Conservation (phyloP, 2,797 vertebrate species). For the Petrocephalus schoutedeni region DNA sequence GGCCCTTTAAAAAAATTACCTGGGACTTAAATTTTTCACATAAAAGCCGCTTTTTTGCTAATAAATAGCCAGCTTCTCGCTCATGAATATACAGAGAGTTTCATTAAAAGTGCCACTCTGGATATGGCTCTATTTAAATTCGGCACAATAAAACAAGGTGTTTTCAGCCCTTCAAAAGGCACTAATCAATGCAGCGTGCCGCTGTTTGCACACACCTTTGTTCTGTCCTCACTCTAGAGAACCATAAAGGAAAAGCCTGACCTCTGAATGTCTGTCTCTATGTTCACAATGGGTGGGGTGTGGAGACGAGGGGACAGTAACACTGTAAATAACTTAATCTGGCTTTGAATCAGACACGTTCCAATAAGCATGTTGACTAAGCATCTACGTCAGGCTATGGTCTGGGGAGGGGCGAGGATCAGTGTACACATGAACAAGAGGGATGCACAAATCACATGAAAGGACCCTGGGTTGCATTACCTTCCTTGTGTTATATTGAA, state of each 20-base stretch:
- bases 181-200: not conserved
- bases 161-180: not conserved
- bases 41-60: not conserved
- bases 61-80: not conserved
- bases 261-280: not conserved
- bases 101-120: conserved; percentile 14
- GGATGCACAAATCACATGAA: not conserved
- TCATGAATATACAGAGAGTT: conserved; percentile 20
- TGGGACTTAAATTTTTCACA: not conserved
- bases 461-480: not conserved
- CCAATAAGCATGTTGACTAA: conserved; percentile 3
- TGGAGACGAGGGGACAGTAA: not conserved
- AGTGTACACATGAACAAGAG: not conserved
- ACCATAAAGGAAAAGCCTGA: not conserved
- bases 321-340: not conserved
- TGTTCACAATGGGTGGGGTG: not conserved
- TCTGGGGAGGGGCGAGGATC: not conserved
- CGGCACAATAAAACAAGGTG: conserved; percentile 6
- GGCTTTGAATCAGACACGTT: not conserved
- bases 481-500: not conserved
- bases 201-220: not conserved
- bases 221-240: not conserved
- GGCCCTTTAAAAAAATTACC: not conserved
- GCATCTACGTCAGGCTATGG: not conserved
- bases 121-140: not conserved